Evolutionary conservation across 2,113 vertebrate species (phyloP), one percentile per base, ranked within the genome.

Genomic region (Pangasianodon hypophthalmus): DNA sequence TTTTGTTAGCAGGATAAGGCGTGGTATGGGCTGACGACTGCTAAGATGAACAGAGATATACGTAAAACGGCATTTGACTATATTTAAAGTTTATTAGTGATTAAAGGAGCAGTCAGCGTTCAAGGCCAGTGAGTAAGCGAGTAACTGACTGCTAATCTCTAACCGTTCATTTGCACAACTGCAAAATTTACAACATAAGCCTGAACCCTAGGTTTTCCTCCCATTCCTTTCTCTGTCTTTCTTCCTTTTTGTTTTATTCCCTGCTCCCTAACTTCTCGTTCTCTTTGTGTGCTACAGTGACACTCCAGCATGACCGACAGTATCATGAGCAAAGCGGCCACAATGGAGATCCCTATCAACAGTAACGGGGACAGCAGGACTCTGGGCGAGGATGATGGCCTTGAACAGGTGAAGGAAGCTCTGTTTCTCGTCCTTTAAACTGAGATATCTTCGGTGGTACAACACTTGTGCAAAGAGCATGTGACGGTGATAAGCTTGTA

Each of bases 341-440:
- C 98, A 69, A 98, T 99, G 98, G 98, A 99, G 95, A 99, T 99
- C 94, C 97, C 98, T 54, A 99, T 99, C 94, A 97, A 97, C 89
- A 98, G 98, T 93, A 99, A 99, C 0, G 98, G 98, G 0, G 97
- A 98, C 93, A 94, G 97, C 0, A 95, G 97, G 89, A 96, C 96
- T 58, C 94, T 98, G 88, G 94, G 97, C 0, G 98, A 99, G 92
- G 98, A 99, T 0, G 98, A 99, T 56, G 94, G 97, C 90, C 93
- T 99, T 87, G 98, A 99, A 94, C 98, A 99, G 98, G 98, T 99
- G 88, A 91, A 94, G 75, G 24, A 9, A n/a, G 4, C 18, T 32
- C 19, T 16, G 0, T 6, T 21, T 56, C 29, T 50, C 7, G 9
- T 62, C 16, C 1, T 48, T 24, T 62, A n/a, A 71, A 50, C 21